phyloP scores from a whole-genome alignment of 2,888 invertebrate species.

The Drosophila tanythrix region DNA sequence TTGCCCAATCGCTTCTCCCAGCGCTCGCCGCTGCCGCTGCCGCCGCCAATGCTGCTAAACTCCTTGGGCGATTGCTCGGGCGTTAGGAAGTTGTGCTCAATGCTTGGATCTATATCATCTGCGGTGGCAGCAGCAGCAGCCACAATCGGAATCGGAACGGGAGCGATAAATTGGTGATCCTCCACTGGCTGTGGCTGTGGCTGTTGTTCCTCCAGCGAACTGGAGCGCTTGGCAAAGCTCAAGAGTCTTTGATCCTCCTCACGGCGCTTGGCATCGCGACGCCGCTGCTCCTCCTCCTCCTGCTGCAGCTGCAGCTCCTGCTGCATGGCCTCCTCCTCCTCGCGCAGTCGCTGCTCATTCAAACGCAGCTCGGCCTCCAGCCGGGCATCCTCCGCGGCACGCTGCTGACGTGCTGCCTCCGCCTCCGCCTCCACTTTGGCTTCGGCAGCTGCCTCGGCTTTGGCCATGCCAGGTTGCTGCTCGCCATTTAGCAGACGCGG shows the following conservation, averaged over 20 bases:
- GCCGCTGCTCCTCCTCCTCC: slow-evolving; percentile 68
- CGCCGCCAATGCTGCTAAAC: slow-evolving; percentile 42
- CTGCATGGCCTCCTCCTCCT: slow-evolving; percentile 72
- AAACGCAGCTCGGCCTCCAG: slow-evolving; percentile 70
- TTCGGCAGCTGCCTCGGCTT: slow-evolving; percentile 27
- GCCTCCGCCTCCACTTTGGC: slow-evolving; percentile 9
- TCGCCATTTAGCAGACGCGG: slow-evolving; percentile 49
- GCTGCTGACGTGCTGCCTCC: slow-evolving; percentile 39
- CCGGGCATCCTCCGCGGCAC: slow-evolving; percentile 71
- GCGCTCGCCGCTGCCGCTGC: slow-evolving; percentile 78
- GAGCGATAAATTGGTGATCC: neutral
- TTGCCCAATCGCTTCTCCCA: slow-evolving; percentile 85
- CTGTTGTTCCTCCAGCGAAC: slow-evolving; percentile 42
- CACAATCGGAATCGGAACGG: neutral
- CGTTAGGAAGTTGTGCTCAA: slow-evolving; percentile 81
- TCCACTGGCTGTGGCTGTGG: neutral
- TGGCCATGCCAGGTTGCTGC: slow-evolving; percentile 32
- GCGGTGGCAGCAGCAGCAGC: neutral
- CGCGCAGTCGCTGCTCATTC: slow-evolving; percentile 70
- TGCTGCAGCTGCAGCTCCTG: slow-evolving; percentile 64
- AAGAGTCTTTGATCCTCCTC: slow-evolving; percentile 79
- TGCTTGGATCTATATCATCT: slow-evolving; percentile 26
- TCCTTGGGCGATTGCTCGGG: slow-evolving; percentile 76
- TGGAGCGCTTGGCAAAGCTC: slow-evolving; percentile 75
- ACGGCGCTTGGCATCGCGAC: slow-evolving; percentile 76